These are phyloP conservation scores for Trisateles emortualis DNA, from an alignment of 2,888 invertebrate genomes.

Conservation along the genomic window DNA sequence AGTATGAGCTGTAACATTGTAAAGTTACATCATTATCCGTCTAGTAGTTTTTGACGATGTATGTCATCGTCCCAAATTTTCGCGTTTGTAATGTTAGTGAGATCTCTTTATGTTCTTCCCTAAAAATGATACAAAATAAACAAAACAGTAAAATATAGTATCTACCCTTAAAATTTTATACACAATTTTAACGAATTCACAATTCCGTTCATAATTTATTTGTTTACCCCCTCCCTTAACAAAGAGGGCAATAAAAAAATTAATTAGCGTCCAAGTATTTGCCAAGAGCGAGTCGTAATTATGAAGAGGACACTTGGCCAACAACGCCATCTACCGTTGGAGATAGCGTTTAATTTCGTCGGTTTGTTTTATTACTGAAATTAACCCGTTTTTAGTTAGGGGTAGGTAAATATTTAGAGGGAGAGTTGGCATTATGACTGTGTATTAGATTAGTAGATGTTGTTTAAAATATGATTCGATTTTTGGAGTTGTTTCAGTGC, in stretches of 20 bases:
- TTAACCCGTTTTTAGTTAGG: conserved; percentile 77
- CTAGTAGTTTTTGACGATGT: too few species aligned
- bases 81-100: neutral
- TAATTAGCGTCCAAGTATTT: conserved; percentile 74
- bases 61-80: too few species aligned
- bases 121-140: neutral
- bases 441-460: conserved; percentile 4
- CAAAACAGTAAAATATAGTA: neutral
- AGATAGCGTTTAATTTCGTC: conserved; percentile 67
- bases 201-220: conserved; percentile 37
- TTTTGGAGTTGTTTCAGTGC: neutral
- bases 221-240: conserved; percentile 35
- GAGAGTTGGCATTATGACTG: conserved; percentile 37
- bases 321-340: conserved; percentile 42
- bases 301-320: conserved; percentile 57
- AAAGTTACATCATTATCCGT: too few species aligned
- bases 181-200: conserved; percentile 12
- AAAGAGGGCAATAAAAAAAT: conserved; percentile 63
- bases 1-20: too few species aligned
- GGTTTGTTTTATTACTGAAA: conserved; percentile 74
- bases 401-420: conserved; percentile 72
- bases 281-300: conserved; percentile 63
- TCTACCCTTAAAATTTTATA: neutral
- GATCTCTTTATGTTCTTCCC: neutral
- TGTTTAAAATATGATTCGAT: neutral